Percentiles rank a stretch among this genome's conserved stretches.
These are phyloP conservation scores for Chloropsis cyanopogon DNA, from an alignment of 2,113 vertebrate species.

Conservation along the genomic window DNA sequence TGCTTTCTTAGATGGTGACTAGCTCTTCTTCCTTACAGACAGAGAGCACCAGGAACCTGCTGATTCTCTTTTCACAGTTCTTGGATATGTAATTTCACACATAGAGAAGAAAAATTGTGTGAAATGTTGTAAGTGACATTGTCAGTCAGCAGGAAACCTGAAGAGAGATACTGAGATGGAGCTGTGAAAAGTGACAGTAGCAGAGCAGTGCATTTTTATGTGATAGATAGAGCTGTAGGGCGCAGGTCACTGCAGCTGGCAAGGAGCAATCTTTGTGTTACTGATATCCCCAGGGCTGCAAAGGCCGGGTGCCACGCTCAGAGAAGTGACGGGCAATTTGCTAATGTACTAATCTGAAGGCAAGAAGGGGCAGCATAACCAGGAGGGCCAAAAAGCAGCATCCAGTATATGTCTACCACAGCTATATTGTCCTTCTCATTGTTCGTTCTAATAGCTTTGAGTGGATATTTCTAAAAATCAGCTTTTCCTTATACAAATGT, in stretches of 20 bases:
- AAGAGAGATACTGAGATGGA: constrained; percentile 55
- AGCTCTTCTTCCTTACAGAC: not conserved
- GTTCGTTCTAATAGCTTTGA: not conserved
- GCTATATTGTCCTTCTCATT: not conserved
- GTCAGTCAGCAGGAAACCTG: constrained; percentile 70
- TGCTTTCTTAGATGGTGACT: not conserved
- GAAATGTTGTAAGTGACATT: constrained; percentile 56
- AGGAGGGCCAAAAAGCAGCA: not conserved
- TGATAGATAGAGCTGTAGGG: constrained; percentile 59
- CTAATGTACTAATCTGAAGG: constrained; percentile 10
- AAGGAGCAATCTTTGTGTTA: constrained; percentile 77
- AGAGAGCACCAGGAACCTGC: not conserved
- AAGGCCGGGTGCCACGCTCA: constrained; percentile 50
- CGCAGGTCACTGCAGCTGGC: constrained; percentile 69
- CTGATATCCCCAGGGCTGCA: constrained; percentile 80
- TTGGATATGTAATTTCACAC: constrained; percentile 55
- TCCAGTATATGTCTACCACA: not conserved
- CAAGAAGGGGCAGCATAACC: not conserved
- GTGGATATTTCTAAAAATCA: not conserved
- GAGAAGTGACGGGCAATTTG: constrained; percentile 39
- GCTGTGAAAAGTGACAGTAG: constrained; percentile 51
- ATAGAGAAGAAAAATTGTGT: constrained; percentile 45
- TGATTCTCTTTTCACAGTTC: constrained; percentile 46
- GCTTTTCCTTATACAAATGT: not conserved
- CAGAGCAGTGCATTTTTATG: not conserved